A percentile compares a stretch with the other conserved stretches of the same genome.
These are phyloP conservation scores for Rosalia funebris DNA, from an alignment of 2,888 invertebrate species.

Conservation along the genomic window DNA sequence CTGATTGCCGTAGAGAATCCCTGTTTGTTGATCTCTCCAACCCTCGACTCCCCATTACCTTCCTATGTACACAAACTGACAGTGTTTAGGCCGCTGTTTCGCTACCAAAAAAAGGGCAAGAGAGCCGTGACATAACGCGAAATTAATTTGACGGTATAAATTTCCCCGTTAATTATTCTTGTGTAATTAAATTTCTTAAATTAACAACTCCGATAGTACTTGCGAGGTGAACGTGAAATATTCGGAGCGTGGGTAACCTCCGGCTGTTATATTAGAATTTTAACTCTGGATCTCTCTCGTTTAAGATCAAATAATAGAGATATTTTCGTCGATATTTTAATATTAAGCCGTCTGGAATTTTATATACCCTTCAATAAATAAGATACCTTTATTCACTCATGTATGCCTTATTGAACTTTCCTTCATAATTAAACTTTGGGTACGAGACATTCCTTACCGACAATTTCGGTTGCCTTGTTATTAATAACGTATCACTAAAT, in stretches of 20 bases:
- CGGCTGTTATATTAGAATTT: conserved; percentile 53
- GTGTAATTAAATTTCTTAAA: conserved; percentile 50
- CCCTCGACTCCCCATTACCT: conserved; percentile 47
- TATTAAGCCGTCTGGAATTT: conserved; percentile 57
- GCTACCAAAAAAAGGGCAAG: conserved; percentile 24
- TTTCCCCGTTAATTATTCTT: conserved; percentile 42
- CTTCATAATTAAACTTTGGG: conserved; percentile 50
- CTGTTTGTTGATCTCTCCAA: conserved; percentile 50
- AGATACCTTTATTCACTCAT: conserved; percentile 54
- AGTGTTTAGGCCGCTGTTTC: conserved; percentile 29
- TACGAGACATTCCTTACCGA: conserved; percentile 20
- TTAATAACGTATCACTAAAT: conserved; percentile 11
- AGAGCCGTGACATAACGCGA: conserved; percentile 38
- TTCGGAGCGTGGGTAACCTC: conserved; percentile 44
- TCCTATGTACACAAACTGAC: conserved; percentile 34
- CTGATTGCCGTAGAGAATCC: conserved; percentile 59
- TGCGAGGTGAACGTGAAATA: conserved; percentile 36
- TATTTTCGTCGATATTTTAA: conserved; percentile 57
- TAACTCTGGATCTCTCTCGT: conserved; percentile 45
- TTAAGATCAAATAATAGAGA: conserved; percentile 56
- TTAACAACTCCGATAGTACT: conserved; percentile 44
- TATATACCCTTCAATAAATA: conserved; percentile 53
- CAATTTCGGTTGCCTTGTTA: conserved; percentile 8
- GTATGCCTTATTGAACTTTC: conserved; percentile 56
- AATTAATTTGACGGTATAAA: conserved; percentile 41